Evolutionary conservation across 1,140 invertebrate species (phyloP).

Genomic region (Trichonephila clavata): DNA sequence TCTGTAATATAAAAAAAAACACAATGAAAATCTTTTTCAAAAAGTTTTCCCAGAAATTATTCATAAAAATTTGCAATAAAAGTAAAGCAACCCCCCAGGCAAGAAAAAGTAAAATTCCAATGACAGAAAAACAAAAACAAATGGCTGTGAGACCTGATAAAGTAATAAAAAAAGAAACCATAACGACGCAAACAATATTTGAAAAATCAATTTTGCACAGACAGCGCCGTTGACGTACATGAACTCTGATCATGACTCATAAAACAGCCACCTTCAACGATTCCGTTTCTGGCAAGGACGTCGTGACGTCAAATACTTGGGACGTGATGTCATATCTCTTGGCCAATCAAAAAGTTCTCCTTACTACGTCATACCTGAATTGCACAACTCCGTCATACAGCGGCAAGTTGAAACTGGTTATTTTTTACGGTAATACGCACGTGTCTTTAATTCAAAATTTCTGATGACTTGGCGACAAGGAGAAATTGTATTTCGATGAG

Average conservation of each 20-base stretch:
- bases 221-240: neutral
- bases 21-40: too few species aligned
- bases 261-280: constrained; percentile 34
- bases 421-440: neutral
- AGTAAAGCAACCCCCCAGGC: too few species aligned
- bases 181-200: neutral
- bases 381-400: neutral
- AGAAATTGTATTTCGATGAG: too few species aligned
- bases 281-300: neutral
- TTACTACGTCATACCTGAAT: neutral
- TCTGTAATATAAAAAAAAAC: too few species aligned
- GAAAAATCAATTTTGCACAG: neutral
- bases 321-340: neutral
- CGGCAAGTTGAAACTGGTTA: neutral
- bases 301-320: neutral
- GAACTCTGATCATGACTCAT: constrained; percentile 23
- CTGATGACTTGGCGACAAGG: too few species aligned
- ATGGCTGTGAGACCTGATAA: neutral
- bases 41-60: too few species aligned
- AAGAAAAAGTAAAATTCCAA: neutral
- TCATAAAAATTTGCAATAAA: too few species aligned
- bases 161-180: neutral
- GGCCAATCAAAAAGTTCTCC: neutral
- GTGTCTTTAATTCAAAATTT: too few species aligned
- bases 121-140: neutral